phyloP scores from a whole-genome alignment of 2,888 invertebrate genomes.

The Coelinius sp. region DNA sequence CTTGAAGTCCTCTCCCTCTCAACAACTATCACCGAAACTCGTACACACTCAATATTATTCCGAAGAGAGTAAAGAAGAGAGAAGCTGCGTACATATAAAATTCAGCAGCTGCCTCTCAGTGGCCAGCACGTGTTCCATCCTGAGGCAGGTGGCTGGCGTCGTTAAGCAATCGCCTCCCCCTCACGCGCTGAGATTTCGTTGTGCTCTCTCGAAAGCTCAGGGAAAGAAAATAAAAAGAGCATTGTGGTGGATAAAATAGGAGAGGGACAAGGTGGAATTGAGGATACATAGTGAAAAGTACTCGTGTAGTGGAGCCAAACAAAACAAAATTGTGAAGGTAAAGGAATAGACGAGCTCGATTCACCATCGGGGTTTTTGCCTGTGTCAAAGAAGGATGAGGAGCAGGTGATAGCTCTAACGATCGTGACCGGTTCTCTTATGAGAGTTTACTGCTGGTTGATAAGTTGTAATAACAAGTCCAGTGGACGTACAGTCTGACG shows the following conservation, averaged over 20 bases:
- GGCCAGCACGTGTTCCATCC: conserved; percentile 63
- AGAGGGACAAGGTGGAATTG: not conserved
- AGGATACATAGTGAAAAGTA: not conserved
- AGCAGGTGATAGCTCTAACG: conserved; percentile 60
- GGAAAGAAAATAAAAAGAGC: conserved; percentile 4
- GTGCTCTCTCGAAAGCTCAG: conserved; percentile 46
- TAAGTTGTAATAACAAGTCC: conserved; percentile 61
- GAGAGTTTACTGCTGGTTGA: conserved; percentile 61
- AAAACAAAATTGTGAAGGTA: not conserved
- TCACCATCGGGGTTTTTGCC: not conserved
- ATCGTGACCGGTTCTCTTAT: conserved; percentile 59
- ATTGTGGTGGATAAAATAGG: conserved; percentile 27
- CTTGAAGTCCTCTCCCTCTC: not conserved
- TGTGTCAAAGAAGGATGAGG: conserved; percentile 41
- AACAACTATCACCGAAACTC: not conserved
- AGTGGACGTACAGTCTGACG: conserved; percentile 41
- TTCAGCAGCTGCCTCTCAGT: conserved; percentile 47
- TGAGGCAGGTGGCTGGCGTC: conserved; percentile 68
- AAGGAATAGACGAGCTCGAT: not conserved
- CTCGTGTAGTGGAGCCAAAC: not conserved
- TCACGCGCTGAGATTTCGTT: conserved; percentile 61
- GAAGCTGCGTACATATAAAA: conserved; percentile 31
- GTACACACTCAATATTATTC: not conserved
- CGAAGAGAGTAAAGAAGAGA: not conserved
- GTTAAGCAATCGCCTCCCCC: conserved; percentile 65